Evolutionary conservation across 2,888 invertebrate species (phyloP).

Genomic region (Chamaedrilus cognettii): DNA sequence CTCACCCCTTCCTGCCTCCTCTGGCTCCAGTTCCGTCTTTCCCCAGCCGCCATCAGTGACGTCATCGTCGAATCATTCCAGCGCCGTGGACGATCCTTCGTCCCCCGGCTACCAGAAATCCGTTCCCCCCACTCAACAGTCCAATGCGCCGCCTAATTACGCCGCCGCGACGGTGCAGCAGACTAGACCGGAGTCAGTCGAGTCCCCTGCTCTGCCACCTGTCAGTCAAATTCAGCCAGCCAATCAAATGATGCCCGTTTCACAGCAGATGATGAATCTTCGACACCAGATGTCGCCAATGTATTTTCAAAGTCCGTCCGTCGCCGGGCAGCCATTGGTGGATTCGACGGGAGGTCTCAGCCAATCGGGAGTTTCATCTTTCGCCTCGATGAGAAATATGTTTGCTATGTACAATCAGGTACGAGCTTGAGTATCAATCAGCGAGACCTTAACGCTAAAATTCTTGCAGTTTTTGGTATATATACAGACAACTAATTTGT

Average conservation of each 20-base stretch:
- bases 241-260: background rate
- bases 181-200: background rate
- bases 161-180: background rate
- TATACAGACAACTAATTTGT: background rate
- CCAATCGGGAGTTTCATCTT: conserved; percentile 4
- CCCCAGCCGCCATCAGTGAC: background rate
- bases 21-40: no score
- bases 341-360: background rate
- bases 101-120: background rate
- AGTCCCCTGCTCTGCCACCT: background rate
- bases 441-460: background rate
- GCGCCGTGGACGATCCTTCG: background rate
- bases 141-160: background rate
- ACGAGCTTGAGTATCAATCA: no score
- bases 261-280: background rate
- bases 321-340: conserved; percentile 1
- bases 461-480: background rate
- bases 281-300: background rate
- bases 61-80: background rate
- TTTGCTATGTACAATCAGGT: conserved; percentile 17
- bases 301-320: background rate
- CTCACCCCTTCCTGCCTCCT: background rate
- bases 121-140: background rate
- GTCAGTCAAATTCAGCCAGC: background rate
- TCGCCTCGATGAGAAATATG: conserved; percentile 10